These are phyloP conservation scores for Porites evermanni DNA, from an alignment of 92 coral and sea anemone genomes.

Conservation along the genomic window DNA sequence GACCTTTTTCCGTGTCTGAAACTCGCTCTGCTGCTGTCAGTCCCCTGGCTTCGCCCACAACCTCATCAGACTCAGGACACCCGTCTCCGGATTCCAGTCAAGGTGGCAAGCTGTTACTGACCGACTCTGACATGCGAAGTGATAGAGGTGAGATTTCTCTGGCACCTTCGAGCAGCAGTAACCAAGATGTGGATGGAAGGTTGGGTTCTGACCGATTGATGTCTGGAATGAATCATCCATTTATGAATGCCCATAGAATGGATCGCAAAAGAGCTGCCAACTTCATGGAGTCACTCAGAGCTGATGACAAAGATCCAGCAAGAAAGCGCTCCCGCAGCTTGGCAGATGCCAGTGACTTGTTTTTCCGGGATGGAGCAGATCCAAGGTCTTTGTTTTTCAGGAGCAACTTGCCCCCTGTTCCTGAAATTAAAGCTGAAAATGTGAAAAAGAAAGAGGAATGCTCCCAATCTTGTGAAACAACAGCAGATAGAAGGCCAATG, in stretches of 20 bases:
- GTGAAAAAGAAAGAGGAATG: slow-evolving; percentile 47
- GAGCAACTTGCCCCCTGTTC: slow-evolving; percentile 67
- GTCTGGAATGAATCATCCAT: slow-evolving; percentile 59
- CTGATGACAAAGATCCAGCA: slow-evolving; percentile 59
- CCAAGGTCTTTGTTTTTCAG: slow-evolving; percentile 72
- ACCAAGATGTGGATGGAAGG: slow-evolving; percentile 49
- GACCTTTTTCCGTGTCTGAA: slow-evolving; percentile 31
- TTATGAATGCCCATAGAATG: slow-evolving; percentile 56
- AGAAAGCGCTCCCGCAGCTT: slow-evolving; percentile 89
- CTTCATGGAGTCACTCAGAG: slow-evolving; percentile 57
- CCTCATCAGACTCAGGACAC: slow-evolving; percentile 89
- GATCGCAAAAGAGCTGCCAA: slow-evolving; percentile 71
- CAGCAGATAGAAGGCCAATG: slow-evolving; percentile 62
- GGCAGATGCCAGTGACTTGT: slow-evolving; percentile 84
- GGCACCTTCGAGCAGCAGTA: slow-evolving; percentile 75
- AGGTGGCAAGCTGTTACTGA: slow-evolving; percentile 68
- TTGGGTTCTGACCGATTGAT: slow-evolving; percentile 22
- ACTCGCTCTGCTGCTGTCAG: slow-evolving; percentile 73
- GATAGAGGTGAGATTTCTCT: slow-evolving; percentile 80
- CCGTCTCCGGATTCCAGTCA: slow-evolving; percentile 90
- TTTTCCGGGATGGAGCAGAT: slow-evolving; percentile 64
- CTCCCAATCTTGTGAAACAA: slow-evolving; percentile 43
- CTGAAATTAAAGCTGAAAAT: slow-evolving; percentile 73
- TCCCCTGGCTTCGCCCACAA: slow-evolving; percentile 87
- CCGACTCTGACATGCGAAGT: slow-evolving; percentile 83